These are phyloP conservation scores for Nautilus pompilius DNA, from an alignment of 1,140 invertebrate genomes.

Conservation along the genomic window DNA sequence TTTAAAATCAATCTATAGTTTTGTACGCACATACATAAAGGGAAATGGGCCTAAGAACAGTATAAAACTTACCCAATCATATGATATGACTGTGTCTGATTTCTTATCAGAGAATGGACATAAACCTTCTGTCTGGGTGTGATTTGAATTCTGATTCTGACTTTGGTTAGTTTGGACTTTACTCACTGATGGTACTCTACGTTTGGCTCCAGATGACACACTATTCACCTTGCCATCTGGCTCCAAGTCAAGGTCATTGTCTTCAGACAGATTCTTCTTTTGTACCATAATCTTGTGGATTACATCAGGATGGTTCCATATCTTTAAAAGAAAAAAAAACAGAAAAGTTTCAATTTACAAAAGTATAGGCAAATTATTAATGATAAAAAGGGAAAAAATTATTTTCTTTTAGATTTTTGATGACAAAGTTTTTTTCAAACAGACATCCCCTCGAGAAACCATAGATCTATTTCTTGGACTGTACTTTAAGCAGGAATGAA, in stretches of 20 bases:
- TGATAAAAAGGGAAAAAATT: not conserved
- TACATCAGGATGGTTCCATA: constrained; percentile 99
- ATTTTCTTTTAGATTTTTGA: not conserved
- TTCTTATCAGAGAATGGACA: too few relatives aligned
- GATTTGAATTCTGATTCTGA: not conserved
- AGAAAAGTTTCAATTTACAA: not conserved
- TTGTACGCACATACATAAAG: too few relatives aligned
- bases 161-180: constrained; percentile 23
- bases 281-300: constrained; percentile 88
- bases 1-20: too few relatives aligned
- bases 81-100: too few relatives aligned
- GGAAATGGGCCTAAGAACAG: too few relatives aligned
- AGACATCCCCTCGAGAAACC: too few relatives aligned
- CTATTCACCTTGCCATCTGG: constrained; percentile 52
- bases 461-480: too few relatives aligned
- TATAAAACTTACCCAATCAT: constrained; percentile 56
- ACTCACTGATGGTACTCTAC: constrained; percentile 1
- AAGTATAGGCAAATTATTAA: not conserved
- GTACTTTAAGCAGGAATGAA: too few relatives aligned
- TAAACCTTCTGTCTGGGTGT: not conserved
- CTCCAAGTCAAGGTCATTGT: constrained; percentile 88
- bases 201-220: constrained; percentile 8
- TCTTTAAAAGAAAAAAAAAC: constrained; percentile 58
- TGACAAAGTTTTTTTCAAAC: not conserved
- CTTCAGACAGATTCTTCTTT: constrained; percentile 67